Evolutionary conservation across 2,888 invertebrate genomes (phyloP).

Genomic region (Andrena chrysosceles): DNA sequence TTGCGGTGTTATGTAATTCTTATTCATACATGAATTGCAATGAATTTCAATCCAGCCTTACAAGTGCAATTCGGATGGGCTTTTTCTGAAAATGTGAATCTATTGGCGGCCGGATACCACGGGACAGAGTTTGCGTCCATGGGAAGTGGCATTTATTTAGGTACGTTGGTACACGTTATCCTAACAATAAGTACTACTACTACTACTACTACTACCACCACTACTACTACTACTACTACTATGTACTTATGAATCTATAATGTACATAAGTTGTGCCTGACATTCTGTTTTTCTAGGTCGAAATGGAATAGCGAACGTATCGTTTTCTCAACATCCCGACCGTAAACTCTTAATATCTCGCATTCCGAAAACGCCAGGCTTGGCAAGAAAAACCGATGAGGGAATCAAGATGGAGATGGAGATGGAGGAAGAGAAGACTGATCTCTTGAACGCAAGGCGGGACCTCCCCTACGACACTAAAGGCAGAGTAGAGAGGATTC

Average conservation of each 20-base stretch:
- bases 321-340: slow-evolving; percentile 47
- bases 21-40: not conserved
- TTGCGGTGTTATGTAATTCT: no score
- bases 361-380: slow-evolving; percentile 69
- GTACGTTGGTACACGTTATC: slow-evolving; percentile 43
- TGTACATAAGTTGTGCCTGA: not conserved
- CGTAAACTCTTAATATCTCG: slow-evolving; percentile 68
- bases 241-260: not conserved
- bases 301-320: slow-evolving; percentile 72
- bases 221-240: no score
- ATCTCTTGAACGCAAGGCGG: accelerated
- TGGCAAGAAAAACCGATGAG: slow-evolving; percentile 11
- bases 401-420: not conserved
- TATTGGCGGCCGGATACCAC: slow-evolving; percentile 86
- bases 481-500: accelerated
- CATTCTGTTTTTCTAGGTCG: slow-evolving; percentile 72
- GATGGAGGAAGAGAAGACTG: not conserved
- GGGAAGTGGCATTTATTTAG: slow-evolving; percentile 86
- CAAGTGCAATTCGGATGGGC: slow-evolving; percentile 86
- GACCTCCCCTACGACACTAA: not conserved
- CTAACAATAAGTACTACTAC: no score
- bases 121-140: slow-evolving; percentile 79
- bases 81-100: slow-evolving; percentile 84
- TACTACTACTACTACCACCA: no score
- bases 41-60: slow-evolving; percentile 73